Base-by-base conservation (phyloP, 2,797 vertebrate species). In the Xyrichtys novacula region DNA sequence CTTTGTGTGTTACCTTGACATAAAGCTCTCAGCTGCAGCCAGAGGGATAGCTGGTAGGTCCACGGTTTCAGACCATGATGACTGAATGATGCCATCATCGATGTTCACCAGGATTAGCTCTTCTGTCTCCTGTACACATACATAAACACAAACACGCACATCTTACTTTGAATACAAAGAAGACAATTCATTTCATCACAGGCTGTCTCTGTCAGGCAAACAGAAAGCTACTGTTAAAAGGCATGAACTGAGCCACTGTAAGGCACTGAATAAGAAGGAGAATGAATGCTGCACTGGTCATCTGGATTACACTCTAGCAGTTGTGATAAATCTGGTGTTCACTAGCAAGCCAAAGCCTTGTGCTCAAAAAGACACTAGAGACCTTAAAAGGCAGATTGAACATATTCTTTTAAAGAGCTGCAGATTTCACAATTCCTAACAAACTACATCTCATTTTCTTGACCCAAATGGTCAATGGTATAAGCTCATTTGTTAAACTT, bases 41-140 rank as follows among this genome's bases (percentile, higher is more conserved):
- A 88, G 28, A 32, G 98, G 97, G 36, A 98, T 59, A 12, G 94
- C 84, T 3, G 96, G 95, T n/a, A 97, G 84, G 17, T 92, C 89
- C 0, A 73, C 25, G 16, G 78, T 70, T 11, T 88, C 88, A 23
- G 82, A 80, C 61, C 85, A 82, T 0, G 96, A 95, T 22, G 79
- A 90, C 26, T 88, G 89, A 86, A 99, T 86, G 14, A 82, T 90
- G 15, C 96, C 97, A 0, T 92, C 90, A 58, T 99, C 97, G 6
- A 99, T 88, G 73, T 97, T 96, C 43, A 99, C 95, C 54, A 99
- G 90, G 80, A 98, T 89, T 58, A 99, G 89, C 23, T 96, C 97
- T n/a, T 99, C 97, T 0, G 93, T 94, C 91, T 98, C 97, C 98
- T 99, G 49, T 32, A 81, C 20, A 62, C 23, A 58, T 29, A 65